Base-by-base conservation (phyloP, 1,140 invertebrate species). In the Drosophila parabipectinata region DNA sequence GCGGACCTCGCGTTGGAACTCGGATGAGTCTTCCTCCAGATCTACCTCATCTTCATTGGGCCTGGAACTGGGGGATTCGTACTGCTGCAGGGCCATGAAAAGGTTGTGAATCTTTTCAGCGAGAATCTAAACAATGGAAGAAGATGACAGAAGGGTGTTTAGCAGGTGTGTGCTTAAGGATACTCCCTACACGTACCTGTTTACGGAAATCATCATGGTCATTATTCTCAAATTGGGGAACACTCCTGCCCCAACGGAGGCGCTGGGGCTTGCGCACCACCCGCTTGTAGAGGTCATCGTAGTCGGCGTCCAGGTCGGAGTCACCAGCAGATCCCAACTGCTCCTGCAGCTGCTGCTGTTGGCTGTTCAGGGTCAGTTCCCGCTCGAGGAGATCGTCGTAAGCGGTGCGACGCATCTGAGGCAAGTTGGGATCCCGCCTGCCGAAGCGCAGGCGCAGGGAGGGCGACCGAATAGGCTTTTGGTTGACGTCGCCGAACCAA, bases 391-490 rank as follows among this genome's bases (percentile, higher is more conserved):
- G 45, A 51, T 88, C 83, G 30, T 88, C 83, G 32, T 83, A 88
- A 44, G 72, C 52, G 24, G 79, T 88, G n/a, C 83, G 68, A 7
- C 84, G 67, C 83, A 87, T 82, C 44, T 87, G 82, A 0, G 93
- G 90, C 74, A 94, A 81, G 54, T 92, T 93, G 72, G 94, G 94
- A 88, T 95, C 94, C 45, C 94, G 93, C 34, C 94, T 92, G 18
- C 94, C 94, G 76, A 95, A 95, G 14, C 94, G 92, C 15, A 95
- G 92, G 48, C 94, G 92, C 89, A 95, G 92, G 0, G 94, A 94
- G 0, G 94, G 94, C 26, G 94, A 93, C 58, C 94, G 91, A 10
- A 94, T 93, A 0, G 93, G 92, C 77, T 94, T 94, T 57, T 92
- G 91, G 45, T 92, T 88, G 41, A 92, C 90, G 55, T 92, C 91